These are phyloP conservation scores for Eumerus sabulonum DNA, from an alignment of 2,888 invertebrate genomes.

Conservation along the genomic window DNA sequence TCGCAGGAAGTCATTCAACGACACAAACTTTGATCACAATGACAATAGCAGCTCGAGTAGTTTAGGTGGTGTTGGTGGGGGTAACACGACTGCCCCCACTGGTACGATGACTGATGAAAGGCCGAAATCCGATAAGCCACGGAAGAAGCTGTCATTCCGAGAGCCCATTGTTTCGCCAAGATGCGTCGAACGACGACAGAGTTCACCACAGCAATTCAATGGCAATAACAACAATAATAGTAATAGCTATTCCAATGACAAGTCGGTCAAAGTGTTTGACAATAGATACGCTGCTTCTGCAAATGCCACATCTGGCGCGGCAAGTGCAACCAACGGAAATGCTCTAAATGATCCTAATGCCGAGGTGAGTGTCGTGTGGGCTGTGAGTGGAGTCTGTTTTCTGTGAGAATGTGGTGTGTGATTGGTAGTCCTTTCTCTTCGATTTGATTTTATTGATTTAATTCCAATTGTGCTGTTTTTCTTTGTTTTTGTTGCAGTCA, in stretches of 20 bases:
- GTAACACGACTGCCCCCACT: no score
- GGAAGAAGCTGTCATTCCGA: slow-evolving; percentile 92
- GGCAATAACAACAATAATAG: slow-evolving; percentile 26
- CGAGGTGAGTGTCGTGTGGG: slow-evolving; percentile 71
- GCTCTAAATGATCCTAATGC: slow-evolving; percentile 61
- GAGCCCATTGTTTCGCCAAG: slow-evolving; percentile 82
- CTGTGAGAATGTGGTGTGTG: neutral
- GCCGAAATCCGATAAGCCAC: slow-evolving; percentile 80
- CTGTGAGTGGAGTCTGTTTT: neutral
- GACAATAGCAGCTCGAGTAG: slow-evolving; percentile 74
- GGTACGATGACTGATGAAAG: slow-evolving; percentile 73
- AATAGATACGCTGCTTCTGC: slow-evolving; percentile 69
- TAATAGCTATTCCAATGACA: slow-evolving; percentile 69
- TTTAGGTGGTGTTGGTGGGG: slow-evolving; percentile 71
- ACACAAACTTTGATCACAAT: slow-evolving; percentile 70
- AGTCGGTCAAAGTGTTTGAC: slow-evolving; percentile 70
- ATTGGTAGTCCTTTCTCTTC: neutral
- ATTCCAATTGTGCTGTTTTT: slow-evolving; percentile 22
- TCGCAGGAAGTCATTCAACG: slow-evolving; percentile 75
- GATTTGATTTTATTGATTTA: slow-evolving; percentile 7
- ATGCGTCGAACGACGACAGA: slow-evolving; percentile 71
- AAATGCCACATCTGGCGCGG: slow-evolving; percentile 7
- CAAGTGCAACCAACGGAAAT: slow-evolving; percentile 29
- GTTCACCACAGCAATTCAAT: slow-evolving; percentile 73
- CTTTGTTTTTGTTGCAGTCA: slow-evolving; percentile 83